Conservation (phyloP, 2,888 invertebrate genomes). For the Nymphalis c-album region DNA sequence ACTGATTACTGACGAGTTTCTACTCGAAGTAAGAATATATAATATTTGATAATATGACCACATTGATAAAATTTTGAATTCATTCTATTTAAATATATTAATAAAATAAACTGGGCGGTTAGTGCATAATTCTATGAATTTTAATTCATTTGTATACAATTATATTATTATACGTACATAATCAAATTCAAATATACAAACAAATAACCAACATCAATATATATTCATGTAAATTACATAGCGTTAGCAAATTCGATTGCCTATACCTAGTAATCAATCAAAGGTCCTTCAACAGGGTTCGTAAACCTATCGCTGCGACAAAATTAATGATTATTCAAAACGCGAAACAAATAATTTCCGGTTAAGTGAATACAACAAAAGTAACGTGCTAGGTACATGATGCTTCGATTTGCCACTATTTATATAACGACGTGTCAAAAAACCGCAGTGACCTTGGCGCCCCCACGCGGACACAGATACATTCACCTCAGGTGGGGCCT, state of each 20-base stretch:
- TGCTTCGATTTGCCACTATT: constrained; percentile 67
- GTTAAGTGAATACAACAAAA: constrained; percentile 61
- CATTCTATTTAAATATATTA: neutral
- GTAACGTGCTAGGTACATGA: constrained; percentile 54
- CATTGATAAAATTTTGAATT: neutral
- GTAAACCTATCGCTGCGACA: constrained; percentile 59
- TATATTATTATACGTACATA: neutral
- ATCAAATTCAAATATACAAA: neutral
- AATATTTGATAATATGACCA: too few relatives aligned
- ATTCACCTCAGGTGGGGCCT: constrained; percentile 79
- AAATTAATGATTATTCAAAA: constrained; percentile 64
- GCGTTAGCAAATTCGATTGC: constrained; percentile 16
- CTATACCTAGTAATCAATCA: constrained; percentile 31
- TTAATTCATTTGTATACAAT: neutral
- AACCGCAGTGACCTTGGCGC: constrained; percentile 78
- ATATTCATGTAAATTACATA: neutral
- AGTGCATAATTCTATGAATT: too few relatives aligned
- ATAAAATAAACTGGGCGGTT: neutral
- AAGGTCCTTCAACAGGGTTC: constrained; percentile 55
- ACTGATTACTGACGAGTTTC: neutral
- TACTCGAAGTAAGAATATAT: neutral
- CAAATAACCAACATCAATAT: neutral
- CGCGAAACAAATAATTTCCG: constrained; percentile 75
- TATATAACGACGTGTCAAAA: constrained; percentile 77
- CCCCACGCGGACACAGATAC: constrained; percentile 75